Evolutionary conservation across 2,113 vertebrate species (phyloP).

Genomic region (Pimephales promelas): DNA sequence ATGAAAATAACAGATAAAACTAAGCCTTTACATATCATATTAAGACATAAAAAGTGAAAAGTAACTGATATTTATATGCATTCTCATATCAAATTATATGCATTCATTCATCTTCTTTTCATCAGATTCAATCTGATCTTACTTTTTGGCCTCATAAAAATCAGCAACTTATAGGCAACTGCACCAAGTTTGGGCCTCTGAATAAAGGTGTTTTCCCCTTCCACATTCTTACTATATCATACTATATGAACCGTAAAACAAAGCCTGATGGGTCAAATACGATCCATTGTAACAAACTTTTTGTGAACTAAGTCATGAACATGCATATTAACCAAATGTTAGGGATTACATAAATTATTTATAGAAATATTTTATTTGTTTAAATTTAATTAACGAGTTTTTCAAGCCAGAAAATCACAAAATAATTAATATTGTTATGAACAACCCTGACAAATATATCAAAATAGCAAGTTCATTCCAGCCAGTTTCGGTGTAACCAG

Average conservation of each 20-base stretch:
- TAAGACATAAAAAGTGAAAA: too few species aligned
- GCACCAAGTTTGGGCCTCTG: too few species aligned
- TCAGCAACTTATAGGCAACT: too few species aligned
- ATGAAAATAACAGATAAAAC: too few species aligned
- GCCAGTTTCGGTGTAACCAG: not conserved
- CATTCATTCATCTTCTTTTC: too few species aligned
- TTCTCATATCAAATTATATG: too few species aligned
- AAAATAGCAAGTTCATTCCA: not conserved
- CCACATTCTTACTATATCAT: not conserved
- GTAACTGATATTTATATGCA: too few species aligned
- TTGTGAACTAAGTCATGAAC: not conserved
- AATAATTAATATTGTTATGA: not conserved
- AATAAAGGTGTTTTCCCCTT: too few species aligned
- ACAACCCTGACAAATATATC: not conserved
- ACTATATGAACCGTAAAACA: not conserved
- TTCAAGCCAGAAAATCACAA: not conserved
- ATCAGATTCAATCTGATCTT: not conserved
- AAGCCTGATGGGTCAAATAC: not conserved
- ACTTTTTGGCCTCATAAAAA: not conserved
- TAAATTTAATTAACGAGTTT: not conserved
- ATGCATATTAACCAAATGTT: not conserved
- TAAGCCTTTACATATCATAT: too few species aligned
- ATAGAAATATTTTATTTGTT: not conserved
- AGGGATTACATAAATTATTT: not conserved
- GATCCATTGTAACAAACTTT: not conserved